These are phyloP conservation scores for Scrobipalpa atriplicella DNA, from an alignment of 2,888 invertebrate species.

Conservation along the genomic window DNA sequence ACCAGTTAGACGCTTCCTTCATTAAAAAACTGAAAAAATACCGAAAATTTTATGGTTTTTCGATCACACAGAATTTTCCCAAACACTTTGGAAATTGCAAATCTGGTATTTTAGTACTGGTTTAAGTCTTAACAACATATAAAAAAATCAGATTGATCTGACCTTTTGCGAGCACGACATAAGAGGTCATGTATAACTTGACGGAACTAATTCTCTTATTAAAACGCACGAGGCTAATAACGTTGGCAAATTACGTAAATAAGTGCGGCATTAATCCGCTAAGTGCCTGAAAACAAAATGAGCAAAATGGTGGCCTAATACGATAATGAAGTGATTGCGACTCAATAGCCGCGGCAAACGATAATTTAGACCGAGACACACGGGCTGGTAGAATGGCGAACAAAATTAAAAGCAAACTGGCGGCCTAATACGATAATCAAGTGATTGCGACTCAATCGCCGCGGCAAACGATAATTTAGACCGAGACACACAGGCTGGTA, in stretches of 20 bases:
- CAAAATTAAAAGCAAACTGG: background rate
- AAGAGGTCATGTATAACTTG: no score
- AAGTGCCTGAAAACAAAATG: conserved; percentile 41
- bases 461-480: background rate
- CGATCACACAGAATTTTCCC: no score
- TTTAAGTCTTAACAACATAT: no score
- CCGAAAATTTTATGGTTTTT: no score
- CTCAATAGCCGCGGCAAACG: conserved; percentile 58
- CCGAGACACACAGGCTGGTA: background rate
- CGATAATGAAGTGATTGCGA: conserved; percentile 65
- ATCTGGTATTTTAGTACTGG: no score
- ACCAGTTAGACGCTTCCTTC: no score
- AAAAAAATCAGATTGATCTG: no score
- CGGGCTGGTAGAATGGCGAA: conserved; percentile 34
- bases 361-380: conserved; percentile 43
- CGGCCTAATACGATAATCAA: background rate
- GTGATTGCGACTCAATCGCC: background rate
- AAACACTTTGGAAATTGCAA: no score
- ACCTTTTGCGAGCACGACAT: no score
- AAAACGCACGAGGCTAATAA: conserved; percentile 16
- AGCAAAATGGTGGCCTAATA: conserved; percentile 45
- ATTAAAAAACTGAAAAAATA: no score
- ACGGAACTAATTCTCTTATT: conserved; percentile 3
- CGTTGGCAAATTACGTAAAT: conserved; percentile 25
- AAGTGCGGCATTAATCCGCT: conserved; percentile 24